These are phyloP conservation scores for Myiothlypis coronata DNA, from an alignment of 2,797 vertebrate species.

Conservation along the genomic window DNA sequence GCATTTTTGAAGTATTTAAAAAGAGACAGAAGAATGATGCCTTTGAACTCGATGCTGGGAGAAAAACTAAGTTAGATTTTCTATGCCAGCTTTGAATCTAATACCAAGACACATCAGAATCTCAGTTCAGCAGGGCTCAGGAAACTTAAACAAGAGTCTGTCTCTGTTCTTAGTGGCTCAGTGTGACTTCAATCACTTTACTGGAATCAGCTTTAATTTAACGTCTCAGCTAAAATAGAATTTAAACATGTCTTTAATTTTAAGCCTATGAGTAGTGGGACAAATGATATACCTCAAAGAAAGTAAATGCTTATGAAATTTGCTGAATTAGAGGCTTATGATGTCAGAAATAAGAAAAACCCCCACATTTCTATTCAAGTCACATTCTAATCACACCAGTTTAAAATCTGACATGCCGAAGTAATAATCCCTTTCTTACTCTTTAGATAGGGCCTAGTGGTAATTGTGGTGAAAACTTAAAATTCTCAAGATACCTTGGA, in stretches of 20 bases:
- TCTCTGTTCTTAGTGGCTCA: not conserved
- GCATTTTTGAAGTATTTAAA: slow-evolving; percentile 20
- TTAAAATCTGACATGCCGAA: not conserved
- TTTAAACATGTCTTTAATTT: not conserved
- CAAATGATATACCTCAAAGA: not conserved
- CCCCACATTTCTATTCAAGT: not conserved
- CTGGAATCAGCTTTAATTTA: slow-evolving; percentile 23
- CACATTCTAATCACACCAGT: not conserved
- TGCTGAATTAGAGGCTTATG: not conserved
- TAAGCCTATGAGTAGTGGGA: not conserved
- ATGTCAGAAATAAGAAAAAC: not conserved
- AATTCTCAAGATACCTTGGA: not conserved
- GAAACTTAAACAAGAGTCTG: not conserved
- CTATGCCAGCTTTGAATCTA: not conserved
- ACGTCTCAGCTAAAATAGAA: not conserved
- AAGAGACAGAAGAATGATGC: not conserved
- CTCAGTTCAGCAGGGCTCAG: not conserved
- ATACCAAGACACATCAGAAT: not conserved
- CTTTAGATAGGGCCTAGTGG: not conserved
- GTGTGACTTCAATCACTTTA: not conserved
- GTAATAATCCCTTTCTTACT: not conserved
- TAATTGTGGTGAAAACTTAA: not conserved
- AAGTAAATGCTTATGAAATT: not conserved
- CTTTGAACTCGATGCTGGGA: slow-evolving; percentile 39
- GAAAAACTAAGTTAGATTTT: slow-evolving; percentile 26